Conservation (phyloP, 2,113 vertebrate genomes). For the Pygoscelis adeliae region DNA sequence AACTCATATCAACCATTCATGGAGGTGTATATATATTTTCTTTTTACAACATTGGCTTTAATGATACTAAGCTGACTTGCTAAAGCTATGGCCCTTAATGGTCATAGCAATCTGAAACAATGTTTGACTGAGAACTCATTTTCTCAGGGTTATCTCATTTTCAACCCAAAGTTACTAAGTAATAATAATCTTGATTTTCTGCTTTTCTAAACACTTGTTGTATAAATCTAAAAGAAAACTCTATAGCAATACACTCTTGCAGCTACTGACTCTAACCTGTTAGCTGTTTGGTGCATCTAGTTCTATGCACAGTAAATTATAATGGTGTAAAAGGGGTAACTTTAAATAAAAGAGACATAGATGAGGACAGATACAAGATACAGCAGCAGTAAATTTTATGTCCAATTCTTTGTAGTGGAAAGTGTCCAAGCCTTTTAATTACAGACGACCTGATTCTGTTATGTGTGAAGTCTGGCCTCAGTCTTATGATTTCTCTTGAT, state of each 20-base stretch:
- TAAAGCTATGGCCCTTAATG: background rate
- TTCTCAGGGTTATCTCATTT: background rate
- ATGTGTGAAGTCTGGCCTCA: background rate
- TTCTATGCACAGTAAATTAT: background rate
- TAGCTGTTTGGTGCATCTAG: background rate
- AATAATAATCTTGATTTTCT: background rate
- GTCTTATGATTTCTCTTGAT: background rate
- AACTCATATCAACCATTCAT: background rate
- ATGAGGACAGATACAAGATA: background rate
- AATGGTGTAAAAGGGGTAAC: background rate
- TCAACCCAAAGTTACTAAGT: background rate
- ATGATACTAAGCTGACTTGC: background rate
- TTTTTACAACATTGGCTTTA: background rate
- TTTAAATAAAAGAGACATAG: background rate
- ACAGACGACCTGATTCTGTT: background rate
- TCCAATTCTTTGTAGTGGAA: background rate
- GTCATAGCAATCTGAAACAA: background rate
- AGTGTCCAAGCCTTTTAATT: background rate
- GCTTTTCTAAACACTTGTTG: background rate
- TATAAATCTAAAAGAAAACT: background rate
- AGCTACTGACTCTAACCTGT: background rate
- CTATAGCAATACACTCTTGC: background rate
- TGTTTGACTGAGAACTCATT: background rate
- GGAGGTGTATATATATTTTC: background rate
- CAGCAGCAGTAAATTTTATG: background rate